Percentiles rank a stretch among this genome's conserved stretches.
These are phyloP conservation scores for Eclectus roratus DNA, from an alignment of 2,113 vertebrate genomes.

Conservation along the genomic window DNA sequence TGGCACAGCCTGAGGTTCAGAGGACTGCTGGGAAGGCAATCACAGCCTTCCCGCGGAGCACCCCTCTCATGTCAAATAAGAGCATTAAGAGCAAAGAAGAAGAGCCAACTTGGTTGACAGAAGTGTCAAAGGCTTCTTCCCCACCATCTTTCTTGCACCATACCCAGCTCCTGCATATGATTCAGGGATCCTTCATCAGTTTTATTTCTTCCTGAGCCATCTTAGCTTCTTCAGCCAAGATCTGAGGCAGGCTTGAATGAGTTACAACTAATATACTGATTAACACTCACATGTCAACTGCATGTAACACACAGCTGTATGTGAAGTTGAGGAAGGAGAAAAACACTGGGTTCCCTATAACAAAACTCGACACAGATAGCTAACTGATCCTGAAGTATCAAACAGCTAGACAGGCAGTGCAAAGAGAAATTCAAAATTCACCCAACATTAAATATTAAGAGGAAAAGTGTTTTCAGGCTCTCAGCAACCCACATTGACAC, in stretches of 20 bases:
- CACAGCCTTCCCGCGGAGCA: not conserved
- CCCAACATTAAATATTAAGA: not conserved
- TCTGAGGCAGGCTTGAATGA: not conserved
- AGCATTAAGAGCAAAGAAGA: not conserved
- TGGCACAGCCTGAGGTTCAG: not conserved
- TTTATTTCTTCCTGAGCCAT: not conserved
- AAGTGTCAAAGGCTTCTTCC: not conserved
- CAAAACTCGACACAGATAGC: not conserved
- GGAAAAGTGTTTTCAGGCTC: not conserved
- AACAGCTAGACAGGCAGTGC: not conserved
- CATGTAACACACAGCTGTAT: not conserved
- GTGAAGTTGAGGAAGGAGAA: not conserved
- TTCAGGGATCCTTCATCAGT: not conserved
- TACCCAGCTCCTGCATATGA: not conserved
- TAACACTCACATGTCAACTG: not conserved
- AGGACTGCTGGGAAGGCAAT: not conserved
- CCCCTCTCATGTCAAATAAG: not conserved
- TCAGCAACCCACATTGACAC: not conserved
- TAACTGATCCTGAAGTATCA: not conserved
- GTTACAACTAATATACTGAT: not conserved
- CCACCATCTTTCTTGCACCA: not conserved
- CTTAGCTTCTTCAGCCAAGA: not conserved
- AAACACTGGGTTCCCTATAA: not conserved
- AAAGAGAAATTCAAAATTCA: not conserved
- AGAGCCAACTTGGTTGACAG: not conserved